Evolutionary conservation across 2,113 vertebrate species (phyloP).

Genomic region (Romanogobio albipinnatus): DNA sequence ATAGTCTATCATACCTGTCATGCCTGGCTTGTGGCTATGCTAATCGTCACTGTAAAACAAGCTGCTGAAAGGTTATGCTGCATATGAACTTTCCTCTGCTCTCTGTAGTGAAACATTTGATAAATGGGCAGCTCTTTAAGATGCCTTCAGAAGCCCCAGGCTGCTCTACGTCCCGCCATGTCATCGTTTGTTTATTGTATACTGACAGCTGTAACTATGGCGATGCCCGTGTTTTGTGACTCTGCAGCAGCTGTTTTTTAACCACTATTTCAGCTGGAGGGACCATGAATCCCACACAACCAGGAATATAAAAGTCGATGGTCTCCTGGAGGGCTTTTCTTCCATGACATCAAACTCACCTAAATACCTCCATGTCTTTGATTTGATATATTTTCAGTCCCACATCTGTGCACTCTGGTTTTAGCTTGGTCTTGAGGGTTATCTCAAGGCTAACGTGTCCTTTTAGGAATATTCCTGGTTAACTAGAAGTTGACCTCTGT

Average conservation of each 20-base stretch:
- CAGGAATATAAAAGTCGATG: not conserved
- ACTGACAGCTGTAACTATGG: conserved; percentile 30
- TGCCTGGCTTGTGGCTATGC: conserved; percentile 13
- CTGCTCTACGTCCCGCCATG: conserved; percentile 7
- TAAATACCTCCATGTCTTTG: not conserved
- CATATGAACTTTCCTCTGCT: conserved; percentile 13
- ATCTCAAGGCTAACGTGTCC: not conserved
- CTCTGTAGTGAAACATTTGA: conserved; percentile 15
- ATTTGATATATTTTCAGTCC: conserved; percentile 12
- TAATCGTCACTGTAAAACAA: conserved; percentile 30
- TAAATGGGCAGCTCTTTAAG: conserved; percentile 16
- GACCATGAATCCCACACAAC: conserved; percentile 30
- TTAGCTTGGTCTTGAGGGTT: not conserved
- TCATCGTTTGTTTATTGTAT: conserved; percentile 35
- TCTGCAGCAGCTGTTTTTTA: conserved; percentile 41
- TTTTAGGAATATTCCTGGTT: not conserved
- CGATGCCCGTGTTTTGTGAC: conserved; percentile 27
- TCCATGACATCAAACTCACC: conserved; percentile 22
- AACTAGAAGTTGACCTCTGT: not conserved
- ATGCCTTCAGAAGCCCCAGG: conserved; percentile 28
- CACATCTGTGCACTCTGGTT: not conserved
- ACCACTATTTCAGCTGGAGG: conserved; percentile 11
- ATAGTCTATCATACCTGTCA: conserved; percentile 6
- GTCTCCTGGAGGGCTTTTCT: conserved; percentile 31
- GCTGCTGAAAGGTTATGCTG: conserved; percentile 22